These are phyloP conservation scores for Strix aluco DNA, from an alignment of 2,113 vertebrate species.

Conservation along the genomic window DNA sequence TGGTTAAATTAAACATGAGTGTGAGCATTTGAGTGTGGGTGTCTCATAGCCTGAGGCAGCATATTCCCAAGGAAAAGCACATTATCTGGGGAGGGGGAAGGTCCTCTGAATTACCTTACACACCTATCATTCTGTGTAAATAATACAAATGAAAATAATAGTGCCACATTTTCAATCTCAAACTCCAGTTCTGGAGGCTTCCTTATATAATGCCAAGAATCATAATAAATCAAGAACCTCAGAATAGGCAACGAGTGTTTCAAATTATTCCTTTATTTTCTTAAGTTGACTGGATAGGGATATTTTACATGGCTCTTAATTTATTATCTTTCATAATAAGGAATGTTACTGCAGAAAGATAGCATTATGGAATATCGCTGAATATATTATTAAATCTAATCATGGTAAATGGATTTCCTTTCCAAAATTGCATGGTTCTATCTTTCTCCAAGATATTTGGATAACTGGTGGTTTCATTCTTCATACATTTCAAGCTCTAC, in stretches of 20 bases:
- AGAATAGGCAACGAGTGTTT: neutral
- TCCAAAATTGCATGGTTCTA: neutral
- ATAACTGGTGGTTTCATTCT: neutral
- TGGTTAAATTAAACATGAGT: neutral
- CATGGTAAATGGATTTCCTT: neutral
- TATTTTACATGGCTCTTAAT: slow-evolving; percentile 43
- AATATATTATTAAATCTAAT: slow-evolving; percentile 39
- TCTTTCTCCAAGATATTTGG: neutral
- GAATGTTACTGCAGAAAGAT: slow-evolving; percentile 26
- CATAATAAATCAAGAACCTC: neutral
- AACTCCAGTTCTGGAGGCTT: neutral
- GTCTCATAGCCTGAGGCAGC: neutral
- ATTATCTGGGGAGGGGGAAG: neutral
- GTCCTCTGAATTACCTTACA: neutral
- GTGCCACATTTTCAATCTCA: neutral
- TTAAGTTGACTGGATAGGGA: neutral
- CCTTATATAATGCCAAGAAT: neutral
- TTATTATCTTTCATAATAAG: slow-evolving; percentile 62
- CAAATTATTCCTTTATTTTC: slow-evolving; percentile 39
- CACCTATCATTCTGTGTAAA: neutral
- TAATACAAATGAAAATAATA: neutral
- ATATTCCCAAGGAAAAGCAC: neutral
- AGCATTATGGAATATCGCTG: slow-evolving; percentile 3
- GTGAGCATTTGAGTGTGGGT: neutral
- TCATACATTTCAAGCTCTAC: neutral